Evolutionary conservation across 2,113 vertebrate species (phyloP).

Genomic region (Cryptotis parvus): DNA sequence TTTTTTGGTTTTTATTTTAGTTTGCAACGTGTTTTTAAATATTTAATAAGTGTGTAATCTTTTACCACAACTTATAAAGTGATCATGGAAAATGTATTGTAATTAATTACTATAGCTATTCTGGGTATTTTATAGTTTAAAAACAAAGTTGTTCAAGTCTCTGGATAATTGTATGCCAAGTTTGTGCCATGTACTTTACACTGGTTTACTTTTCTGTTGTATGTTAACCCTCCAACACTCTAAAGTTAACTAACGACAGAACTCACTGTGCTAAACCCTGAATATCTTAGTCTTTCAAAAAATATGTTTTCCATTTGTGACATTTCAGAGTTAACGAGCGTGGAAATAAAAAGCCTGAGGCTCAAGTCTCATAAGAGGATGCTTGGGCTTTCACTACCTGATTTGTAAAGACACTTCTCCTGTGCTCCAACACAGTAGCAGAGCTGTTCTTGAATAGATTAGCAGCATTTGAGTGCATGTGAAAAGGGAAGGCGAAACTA

Average conservation of each 20-base stretch:
- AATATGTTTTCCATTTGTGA: slow-evolving; percentile 52
- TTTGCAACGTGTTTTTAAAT: slow-evolving; percentile 19
- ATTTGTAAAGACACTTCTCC: neutral
- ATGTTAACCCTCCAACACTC: slow-evolving; percentile 53
- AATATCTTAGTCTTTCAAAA: slow-evolving; percentile 72
- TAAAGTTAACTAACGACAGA: slow-evolving; percentile 63
- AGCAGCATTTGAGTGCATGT: neutral
- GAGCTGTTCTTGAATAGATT: neutral
- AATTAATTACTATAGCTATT: slow-evolving; percentile 19
- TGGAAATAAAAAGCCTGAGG: slow-evolving; percentile 65
- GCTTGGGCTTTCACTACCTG: neutral
- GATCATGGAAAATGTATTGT: neutral
- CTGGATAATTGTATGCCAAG: neutral
- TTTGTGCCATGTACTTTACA: neutral
- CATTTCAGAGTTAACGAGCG: slow-evolving; percentile 72
- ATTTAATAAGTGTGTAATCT: slow-evolving; percentile 11
- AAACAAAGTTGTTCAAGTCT: slow-evolving; percentile 32
- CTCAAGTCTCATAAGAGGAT: slow-evolving; percentile 27
- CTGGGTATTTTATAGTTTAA: neutral
- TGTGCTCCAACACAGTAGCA: neutral
- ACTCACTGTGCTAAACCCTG: slow-evolving; percentile 53
- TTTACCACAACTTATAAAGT: slow-evolving; percentile 31
- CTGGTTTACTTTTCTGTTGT: neutral
- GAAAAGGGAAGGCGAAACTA: neutral
- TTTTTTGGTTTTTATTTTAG: neutral